Evolutionary conservation across 2,888 invertebrate species (phyloP).

Genomic region (Brenthis hecate): DNA sequence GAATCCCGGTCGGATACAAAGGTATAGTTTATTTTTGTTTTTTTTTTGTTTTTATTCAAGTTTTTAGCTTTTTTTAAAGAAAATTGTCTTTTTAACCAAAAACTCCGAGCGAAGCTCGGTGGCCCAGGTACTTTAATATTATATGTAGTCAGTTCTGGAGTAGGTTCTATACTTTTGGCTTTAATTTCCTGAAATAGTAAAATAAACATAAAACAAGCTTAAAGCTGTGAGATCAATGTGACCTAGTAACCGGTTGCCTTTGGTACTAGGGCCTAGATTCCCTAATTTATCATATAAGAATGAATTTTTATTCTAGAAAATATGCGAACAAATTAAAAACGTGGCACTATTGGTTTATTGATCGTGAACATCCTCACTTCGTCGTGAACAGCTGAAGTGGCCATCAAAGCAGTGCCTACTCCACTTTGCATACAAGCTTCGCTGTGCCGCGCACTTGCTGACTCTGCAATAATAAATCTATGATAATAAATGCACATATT

Average conservation of each 20-base stretch:
- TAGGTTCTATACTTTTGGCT: conserved; percentile 35
- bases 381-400: conserved; percentile 21
- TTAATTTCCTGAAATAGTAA: background rate
- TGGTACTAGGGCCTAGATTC: too few species aligned
- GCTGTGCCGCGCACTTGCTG: conserved; percentile 1
- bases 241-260: too few species aligned
- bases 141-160: conserved; percentile 53
- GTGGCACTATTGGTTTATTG: background rate
- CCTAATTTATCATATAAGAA: too few species aligned
- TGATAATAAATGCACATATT: conserved; percentile 6
- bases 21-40: too few species aligned
- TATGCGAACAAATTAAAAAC: background rate
- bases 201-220: background rate
- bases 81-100: too few species aligned
- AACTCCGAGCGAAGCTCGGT: too few species aligned
- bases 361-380: conserved; percentile 21
- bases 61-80: too few species aligned
- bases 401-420: conserved; percentile 28
- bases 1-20: too few species aligned
- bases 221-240: background rate
- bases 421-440: conserved; percentile 13
- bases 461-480: conserved; percentile 16
- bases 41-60: too few species aligned
- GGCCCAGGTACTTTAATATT: conserved; percentile 75
- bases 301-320: background rate